Conservation (phyloP, 1,140 invertebrate species). For the Drosophila equinoxialis region DNA sequence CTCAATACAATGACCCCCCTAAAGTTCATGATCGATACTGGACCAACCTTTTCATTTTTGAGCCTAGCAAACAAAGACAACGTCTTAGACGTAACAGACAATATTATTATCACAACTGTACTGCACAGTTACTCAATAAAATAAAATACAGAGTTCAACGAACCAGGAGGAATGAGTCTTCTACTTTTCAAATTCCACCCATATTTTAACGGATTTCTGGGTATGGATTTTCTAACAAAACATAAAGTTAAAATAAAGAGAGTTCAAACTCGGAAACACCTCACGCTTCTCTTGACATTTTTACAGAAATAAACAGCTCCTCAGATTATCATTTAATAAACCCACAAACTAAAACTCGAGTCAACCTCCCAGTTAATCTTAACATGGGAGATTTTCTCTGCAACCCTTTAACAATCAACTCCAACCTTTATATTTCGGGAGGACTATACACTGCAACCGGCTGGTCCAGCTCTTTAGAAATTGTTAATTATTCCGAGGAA, state of each 20-base stretch:
- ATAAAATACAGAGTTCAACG: not conserved
- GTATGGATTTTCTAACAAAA: too few species aligned
- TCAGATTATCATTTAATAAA: not conserved
- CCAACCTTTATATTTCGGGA: conserved; percentile 1
- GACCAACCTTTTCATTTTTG: too few species aligned
- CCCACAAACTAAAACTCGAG: not conserved
- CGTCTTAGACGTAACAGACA: too few species aligned
- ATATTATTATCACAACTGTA: too few species aligned
- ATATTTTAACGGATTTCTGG: too few species aligned
- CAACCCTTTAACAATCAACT: not conserved
- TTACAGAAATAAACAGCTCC: not conserved
- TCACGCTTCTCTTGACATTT: not conserved
- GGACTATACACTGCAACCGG: too few species aligned
- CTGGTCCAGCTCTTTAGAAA: not conserved
- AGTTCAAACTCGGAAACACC: not conserved
- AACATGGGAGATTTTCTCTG: not conserved
- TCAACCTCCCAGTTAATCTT: not conserved
- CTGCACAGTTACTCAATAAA: too few species aligned
- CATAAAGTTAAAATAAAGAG: not conserved
- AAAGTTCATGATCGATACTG: too few species aligned
- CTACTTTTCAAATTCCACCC: too few species aligned
- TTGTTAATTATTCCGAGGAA: not conserved
- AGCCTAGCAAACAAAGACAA: too few species aligned
- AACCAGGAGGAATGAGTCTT: too few species aligned
- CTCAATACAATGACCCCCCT: too few species aligned